A percentile compares a stretch with the other conserved stretches of the same genome.
Evolutionary conservation across 2,888 invertebrate genomes (phyloP).

Genomic region (Pseudococcus longispinus): DNA sequence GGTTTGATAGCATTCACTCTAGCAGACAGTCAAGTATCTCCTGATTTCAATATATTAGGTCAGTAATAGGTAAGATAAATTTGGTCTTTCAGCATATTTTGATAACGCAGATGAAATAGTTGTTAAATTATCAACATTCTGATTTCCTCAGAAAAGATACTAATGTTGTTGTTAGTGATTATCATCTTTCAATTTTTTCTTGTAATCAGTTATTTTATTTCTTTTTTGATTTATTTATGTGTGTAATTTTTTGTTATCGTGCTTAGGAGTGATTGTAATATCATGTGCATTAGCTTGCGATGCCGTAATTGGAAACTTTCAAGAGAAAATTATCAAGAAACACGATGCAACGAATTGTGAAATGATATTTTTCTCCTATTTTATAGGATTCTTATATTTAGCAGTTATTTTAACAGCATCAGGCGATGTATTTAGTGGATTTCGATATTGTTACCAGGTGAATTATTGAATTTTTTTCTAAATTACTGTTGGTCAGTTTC

Average conservation of each 20-base stretch:
- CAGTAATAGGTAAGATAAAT: conserved; percentile 58
- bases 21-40: conserved; percentile 71
- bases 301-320: conserved; percentile 95
- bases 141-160: background rate
- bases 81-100: background rate
- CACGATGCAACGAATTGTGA: conserved; percentile 86
- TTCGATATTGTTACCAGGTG: conserved; percentile 47
- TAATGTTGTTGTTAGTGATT: background rate
- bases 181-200: background rate
- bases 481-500: background rate
- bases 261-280: conserved; percentile 78
- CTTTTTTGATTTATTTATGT: background rate
- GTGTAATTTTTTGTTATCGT: background rate
- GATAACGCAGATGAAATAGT: background rate
- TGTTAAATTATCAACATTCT: background rate
- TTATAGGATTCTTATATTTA: conserved; percentile 84
- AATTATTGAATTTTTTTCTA: background rate
- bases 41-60: conserved; percentile 69
- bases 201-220: background rate
- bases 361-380: conserved; percentile 91
- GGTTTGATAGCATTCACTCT: conserved; percentile 91
- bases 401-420: conserved; percentile 74
- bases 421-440: conserved; percentile 73
- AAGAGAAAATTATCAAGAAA: conserved; percentile 92
- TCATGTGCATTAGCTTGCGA: conserved; percentile 89